phyloP scores from a whole-genome alignment of 2,888 invertebrate genomes.

The Tenthredo amoena region DNA sequence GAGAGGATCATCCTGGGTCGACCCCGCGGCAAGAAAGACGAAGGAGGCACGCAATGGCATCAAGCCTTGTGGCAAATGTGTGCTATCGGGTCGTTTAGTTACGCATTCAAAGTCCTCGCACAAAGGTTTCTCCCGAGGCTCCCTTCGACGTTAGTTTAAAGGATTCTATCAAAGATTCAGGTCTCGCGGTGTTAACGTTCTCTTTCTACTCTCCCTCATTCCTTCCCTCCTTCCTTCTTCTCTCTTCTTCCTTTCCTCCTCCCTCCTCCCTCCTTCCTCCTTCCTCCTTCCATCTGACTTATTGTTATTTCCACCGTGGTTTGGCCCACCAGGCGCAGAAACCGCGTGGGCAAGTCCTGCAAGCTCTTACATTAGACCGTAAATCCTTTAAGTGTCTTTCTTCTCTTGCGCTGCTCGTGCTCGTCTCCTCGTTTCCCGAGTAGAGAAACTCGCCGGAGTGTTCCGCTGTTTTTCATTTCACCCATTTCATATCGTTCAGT shows the following conservation, averaged over 20 bases:
- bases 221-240: conserved; percentile 53
- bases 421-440: conserved; percentile 35
- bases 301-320: conserved; percentile 40
- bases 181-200: conserved; percentile 49
- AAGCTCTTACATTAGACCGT: conserved; percentile 61
- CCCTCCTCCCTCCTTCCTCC: conserved; percentile 39
- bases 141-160: conserved; percentile 49
- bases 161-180: conserved; percentile 52
- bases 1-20: conserved; percentile 14
- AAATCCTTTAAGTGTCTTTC: conserved; percentile 76
- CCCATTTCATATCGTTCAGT: not conserved
- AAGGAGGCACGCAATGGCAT: not conserved
- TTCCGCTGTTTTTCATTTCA: conserved; percentile 61
- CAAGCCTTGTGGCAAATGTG: conserved; percentile 25
- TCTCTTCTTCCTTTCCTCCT: conserved; percentile 57
- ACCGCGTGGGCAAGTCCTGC: not conserved
- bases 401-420: conserved; percentile 51
- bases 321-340: not conserved
- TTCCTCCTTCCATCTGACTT: conserved; percentile 37
- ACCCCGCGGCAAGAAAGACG: conserved; percentile 5
- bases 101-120: conserved; percentile 51
- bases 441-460: conserved; percentile 34
- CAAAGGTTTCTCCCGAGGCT: conserved; percentile 46
- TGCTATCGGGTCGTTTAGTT: conserved; percentile 52
- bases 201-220: conserved; percentile 2